These are phyloP conservation scores for Umimayanthus kanabou DNA, from an alignment of 92 coral and sea anemone species.

Conservation along the genomic window DNA sequence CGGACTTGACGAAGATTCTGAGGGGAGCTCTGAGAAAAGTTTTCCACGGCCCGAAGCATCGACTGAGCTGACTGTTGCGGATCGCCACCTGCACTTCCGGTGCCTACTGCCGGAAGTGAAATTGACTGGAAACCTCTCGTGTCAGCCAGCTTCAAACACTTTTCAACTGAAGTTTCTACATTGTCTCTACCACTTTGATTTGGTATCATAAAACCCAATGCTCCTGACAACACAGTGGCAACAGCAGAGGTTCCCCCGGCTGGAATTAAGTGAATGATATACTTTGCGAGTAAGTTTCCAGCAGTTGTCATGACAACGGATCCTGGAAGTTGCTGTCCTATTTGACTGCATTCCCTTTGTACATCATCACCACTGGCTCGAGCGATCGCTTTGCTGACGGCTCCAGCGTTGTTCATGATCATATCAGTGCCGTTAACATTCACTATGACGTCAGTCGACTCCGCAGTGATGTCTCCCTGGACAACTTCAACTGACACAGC, in stretches of 20 bases:
- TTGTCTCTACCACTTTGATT: slow-evolving; percentile 23
- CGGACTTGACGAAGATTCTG: slow-evolving; percentile 52
- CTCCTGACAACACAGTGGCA: not conserved
- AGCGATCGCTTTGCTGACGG: slow-evolving; percentile 64
- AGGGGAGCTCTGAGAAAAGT: slow-evolving; percentile 28
- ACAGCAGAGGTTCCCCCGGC: not conserved
- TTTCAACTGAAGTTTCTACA: slow-evolving; percentile 52
- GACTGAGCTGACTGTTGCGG: slow-evolving; percentile 54
- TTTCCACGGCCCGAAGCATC: slow-evolving; percentile 57
- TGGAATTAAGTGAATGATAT: slow-evolving; percentile 56
- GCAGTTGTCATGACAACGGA: slow-evolving; percentile 64
- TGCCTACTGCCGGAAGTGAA: slow-evolving; percentile 72
- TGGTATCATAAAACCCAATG: not conserved
- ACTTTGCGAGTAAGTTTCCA: slow-evolving; percentile 42
- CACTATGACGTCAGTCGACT: slow-evolving; percentile 69
- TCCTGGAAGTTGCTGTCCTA: slow-evolving; percentile 61
- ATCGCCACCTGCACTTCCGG: slow-evolving; percentile 56
- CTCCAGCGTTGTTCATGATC: slow-evolving; percentile 64
- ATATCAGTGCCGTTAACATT: slow-evolving; percentile 65
- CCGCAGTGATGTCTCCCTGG: slow-evolving; percentile 49
- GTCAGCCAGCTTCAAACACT: slow-evolving; percentile 57
- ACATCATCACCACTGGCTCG: slow-evolving; percentile 44
- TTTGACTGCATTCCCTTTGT: slow-evolving; percentile 48
- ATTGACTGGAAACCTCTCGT: slow-evolving; percentile 46
- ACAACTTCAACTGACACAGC: slow-evolving; percentile 32